Conservation (phyloP, 2,797 vertebrate genomes). For the Tympanoctomys barrerae region DNA sequence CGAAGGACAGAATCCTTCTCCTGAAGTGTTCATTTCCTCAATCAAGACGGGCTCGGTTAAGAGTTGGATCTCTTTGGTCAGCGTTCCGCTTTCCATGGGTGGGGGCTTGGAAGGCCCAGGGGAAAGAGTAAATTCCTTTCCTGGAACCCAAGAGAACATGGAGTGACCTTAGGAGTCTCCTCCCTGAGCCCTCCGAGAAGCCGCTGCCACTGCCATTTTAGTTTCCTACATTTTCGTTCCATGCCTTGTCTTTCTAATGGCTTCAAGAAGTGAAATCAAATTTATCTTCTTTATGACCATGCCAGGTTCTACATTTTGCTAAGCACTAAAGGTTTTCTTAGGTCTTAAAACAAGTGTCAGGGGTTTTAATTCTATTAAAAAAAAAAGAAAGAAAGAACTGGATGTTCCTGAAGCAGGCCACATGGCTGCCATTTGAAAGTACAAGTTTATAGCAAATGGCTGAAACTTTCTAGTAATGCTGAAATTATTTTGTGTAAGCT, state of each 20-base stretch:
- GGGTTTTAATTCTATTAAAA: constrained; percentile 76
- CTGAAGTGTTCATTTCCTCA: constrained; percentile 67
- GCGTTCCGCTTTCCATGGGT: background rate
- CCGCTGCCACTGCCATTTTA: constrained; percentile 77
- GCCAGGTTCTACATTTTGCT: constrained; percentile 71
- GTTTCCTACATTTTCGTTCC: constrained; percentile 49
- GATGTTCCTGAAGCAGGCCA: constrained; percentile 80
- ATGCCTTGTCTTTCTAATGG: constrained; percentile 55
- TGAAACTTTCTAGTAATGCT: constrained; percentile 79
- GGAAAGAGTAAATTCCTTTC: constrained; percentile 56
- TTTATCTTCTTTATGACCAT: constrained; percentile 75
- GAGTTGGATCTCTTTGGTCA: constrained; percentile 20
- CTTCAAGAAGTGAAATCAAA: constrained; percentile 78
- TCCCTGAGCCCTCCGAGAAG: constrained; percentile 67
- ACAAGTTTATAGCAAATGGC: constrained; percentile 83
- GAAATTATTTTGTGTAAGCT: constrained; percentile 84
- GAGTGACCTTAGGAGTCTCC: constrained; percentile 72
- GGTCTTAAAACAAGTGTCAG: constrained; percentile 82
- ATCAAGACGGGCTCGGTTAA: constrained; percentile 44
- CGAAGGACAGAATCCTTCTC: constrained; percentile 71
- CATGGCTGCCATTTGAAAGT: constrained; percentile 80
- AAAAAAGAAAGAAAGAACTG: constrained; percentile 75
- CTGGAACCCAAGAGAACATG: constrained; percentile 67
- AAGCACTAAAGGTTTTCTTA: constrained; percentile 79
- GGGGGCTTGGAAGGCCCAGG: background rate